Evolutionary conservation across 2,113 vertebrate species (phyloP).

Genomic region (Misgurnus anguillicaudatus): DNA sequence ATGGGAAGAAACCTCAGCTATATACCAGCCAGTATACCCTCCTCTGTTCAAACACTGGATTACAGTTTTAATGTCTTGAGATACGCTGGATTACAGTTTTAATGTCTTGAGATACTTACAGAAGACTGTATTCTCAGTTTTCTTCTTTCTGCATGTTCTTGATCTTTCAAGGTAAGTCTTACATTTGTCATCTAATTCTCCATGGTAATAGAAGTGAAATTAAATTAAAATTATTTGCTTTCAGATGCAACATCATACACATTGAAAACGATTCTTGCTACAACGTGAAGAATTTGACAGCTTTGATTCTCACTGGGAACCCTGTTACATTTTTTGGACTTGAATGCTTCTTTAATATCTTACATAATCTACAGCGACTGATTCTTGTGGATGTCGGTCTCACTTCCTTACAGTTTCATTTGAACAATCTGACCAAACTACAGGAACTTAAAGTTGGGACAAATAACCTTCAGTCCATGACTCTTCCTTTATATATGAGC

Average conservation of each 20-base stretch:
- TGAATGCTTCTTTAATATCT: slow-evolving; percentile 21
- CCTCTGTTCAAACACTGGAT: slow-evolving; percentile 22
- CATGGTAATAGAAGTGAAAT: too few species aligned
- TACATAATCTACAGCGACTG: slow-evolving; percentile 27
- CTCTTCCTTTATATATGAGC: slow-evolving; percentile 43
- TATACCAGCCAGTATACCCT: slow-evolving; percentile 36
- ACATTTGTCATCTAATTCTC: not conserved
- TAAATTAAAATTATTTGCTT: not conserved
- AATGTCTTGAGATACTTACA: slow-evolving; percentile 24
- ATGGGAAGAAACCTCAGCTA: slow-evolving; percentile 39
- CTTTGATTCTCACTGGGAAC: slow-evolving; percentile 48
- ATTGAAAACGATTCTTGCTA: slow-evolving; percentile 45
- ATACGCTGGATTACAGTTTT: too few species aligned
- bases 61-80: too few species aligned
- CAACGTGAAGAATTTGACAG: slow-evolving; percentile 46
- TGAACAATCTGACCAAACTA: slow-evolving; percentile 37
- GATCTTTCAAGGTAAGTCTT: slow-evolving; percentile 44
- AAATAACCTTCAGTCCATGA: slow-evolving; percentile 36
- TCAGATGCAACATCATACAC: slow-evolving; percentile 40
- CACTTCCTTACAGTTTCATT: slow-evolving; percentile 23
- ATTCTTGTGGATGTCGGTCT: slow-evolving; percentile 41
- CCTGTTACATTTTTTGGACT: slow-evolving; percentile 22
- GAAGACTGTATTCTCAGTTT: slow-evolving; percentile 26
- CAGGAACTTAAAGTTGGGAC: slow-evolving; percentile 43
- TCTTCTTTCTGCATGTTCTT: slow-evolving; percentile 9